Evolutionary conservation across 2,797 vertebrate genomes (phyloP).

Genomic region (Myiothlypis chrysogaster): DNA sequence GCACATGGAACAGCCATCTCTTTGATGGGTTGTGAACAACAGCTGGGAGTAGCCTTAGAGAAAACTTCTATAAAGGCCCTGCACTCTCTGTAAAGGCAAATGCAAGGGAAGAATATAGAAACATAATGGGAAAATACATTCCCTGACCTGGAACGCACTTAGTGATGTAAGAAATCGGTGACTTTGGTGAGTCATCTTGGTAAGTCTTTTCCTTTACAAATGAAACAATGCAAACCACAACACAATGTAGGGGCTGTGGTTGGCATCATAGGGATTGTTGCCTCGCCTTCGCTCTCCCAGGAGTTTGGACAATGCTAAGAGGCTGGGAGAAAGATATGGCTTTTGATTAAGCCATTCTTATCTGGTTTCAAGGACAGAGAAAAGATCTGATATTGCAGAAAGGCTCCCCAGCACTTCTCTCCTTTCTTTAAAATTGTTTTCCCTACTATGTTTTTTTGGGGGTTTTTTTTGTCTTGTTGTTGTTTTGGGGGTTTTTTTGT

Average conservation of each 20-base stretch:
- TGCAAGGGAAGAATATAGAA: not conserved
- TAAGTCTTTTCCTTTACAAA: not conserved
- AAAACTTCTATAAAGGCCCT: not conserved
- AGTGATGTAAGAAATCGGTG: not conserved
- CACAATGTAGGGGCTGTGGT: not conserved
- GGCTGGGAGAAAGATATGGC: not conserved
- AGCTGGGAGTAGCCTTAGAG: not conserved
- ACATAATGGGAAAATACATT: not conserved
- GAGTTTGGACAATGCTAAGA: not conserved
- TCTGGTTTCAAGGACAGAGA: not conserved
- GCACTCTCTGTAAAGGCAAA: not conserved
- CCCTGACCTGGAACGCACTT: not conserved
- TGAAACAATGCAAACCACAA: not conserved
- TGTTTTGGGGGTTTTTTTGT: too few species aligned
- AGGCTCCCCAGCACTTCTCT: not conserved
- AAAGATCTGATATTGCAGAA: not conserved
- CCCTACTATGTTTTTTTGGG: not conserved
- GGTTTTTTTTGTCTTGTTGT: too few species aligned
- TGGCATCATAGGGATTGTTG: not conserved
- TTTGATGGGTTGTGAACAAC: not conserved
- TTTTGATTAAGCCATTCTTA: not conserved
- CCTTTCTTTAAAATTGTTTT: not conserved
- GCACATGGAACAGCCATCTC: accelerated
- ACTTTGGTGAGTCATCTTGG: not conserved
- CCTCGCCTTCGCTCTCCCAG: not conserved